phyloP scores from a whole-genome alignment of 2,113 vertebrate species.

The Phoenicopterus ruber region DNA sequence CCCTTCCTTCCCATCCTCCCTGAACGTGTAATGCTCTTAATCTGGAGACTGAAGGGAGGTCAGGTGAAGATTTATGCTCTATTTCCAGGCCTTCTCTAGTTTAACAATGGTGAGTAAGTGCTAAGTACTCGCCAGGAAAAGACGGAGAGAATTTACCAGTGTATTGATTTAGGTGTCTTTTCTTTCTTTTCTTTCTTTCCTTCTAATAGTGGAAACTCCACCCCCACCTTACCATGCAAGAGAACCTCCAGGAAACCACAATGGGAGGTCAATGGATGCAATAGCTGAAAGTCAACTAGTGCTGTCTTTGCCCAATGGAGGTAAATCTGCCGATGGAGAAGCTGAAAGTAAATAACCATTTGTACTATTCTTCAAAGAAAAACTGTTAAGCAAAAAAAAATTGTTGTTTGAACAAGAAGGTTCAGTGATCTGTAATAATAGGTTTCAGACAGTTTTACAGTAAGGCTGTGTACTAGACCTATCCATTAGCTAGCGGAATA shows the following conservation, averaged over 20 bases:
- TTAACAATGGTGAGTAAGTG: not conserved
- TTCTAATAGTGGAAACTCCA: conserved; percentile 80
- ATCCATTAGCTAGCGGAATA: not conserved
- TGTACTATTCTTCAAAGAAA: conserved; percentile 31
- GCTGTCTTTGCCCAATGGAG: conserved; percentile 81
- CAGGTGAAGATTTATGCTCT: not conserved
- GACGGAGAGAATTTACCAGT: not conserved
- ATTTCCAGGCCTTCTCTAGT: not conserved
- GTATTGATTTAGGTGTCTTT: not conserved
- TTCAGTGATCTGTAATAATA: not conserved
- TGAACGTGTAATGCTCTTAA: not conserved
- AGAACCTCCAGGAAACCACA: conserved; percentile 78
- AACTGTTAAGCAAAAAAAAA: not conserved
- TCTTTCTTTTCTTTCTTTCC: not conserved
- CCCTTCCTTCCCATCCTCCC: not conserved
- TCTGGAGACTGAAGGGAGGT: not conserved
- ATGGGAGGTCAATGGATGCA: conserved; percentile 77
- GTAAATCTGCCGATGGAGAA: conserved; percentile 69
- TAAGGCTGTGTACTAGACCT: not conserved
- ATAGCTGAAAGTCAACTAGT: conserved; percentile 77
- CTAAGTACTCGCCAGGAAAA: not conserved
- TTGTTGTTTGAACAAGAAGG: not conserved
- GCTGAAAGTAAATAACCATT: conserved; percentile 65
- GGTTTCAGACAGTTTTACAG: not conserved
- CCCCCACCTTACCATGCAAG: conserved; percentile 84